Percentiles rank a stretch among this genome's conserved stretches.
phyloP scores from a whole-genome alignment of 2,113 vertebrate genomes.

The Seriola dumerili region DNA sequence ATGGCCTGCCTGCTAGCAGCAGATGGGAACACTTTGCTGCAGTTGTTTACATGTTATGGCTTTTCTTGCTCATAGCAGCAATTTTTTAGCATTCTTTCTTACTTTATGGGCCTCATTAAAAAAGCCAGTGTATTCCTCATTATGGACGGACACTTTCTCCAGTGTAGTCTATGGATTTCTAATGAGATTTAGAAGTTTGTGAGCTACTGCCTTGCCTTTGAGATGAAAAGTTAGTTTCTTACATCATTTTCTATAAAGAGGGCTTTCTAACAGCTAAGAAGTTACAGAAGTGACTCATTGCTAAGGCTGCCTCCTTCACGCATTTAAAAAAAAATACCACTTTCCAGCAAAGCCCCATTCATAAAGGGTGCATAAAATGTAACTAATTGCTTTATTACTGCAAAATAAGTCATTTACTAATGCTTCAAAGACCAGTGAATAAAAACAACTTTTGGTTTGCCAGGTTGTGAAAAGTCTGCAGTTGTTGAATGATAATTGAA shows the following conservation, averaged over 20 bases:
- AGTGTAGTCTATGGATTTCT: slow-evolving; percentile 46
- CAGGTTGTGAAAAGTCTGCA: too few species aligned
- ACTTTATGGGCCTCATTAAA: slow-evolving; percentile 67
- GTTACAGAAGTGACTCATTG: slow-evolving; percentile 25
- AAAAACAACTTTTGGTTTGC: too few species aligned
- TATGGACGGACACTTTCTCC: slow-evolving; percentile 46
- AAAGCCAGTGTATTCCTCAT: slow-evolving; percentile 55
- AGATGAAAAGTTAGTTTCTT: slow-evolving; percentile 18
- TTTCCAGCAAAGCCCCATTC: too few species aligned
- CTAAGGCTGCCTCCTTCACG: neutral
- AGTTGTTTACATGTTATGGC: slow-evolving; percentile 78
- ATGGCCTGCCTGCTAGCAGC: slow-evolving; percentile 71
- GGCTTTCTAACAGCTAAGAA: slow-evolving; percentile 2
- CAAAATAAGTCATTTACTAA: neutral
- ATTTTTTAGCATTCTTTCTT: slow-evolving; percentile 46
- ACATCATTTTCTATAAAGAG: slow-evolving; percentile 22
- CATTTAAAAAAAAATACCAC: too few species aligned
- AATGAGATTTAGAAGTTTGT: slow-evolving; percentile 39
- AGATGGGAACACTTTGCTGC: slow-evolving; percentile 83
- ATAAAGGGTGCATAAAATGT: too few species aligned
- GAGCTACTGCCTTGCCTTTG: neutral
- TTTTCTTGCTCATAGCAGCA: slow-evolving; percentile 75
- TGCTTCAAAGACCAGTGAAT: neutral
- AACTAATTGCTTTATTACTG: neutral
- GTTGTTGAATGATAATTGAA: too few species aligned